These are phyloP conservation scores for Cranoglanis bouderius DNA, from an alignment of 2,113 vertebrate genomes.

Conservation along the genomic window DNA sequence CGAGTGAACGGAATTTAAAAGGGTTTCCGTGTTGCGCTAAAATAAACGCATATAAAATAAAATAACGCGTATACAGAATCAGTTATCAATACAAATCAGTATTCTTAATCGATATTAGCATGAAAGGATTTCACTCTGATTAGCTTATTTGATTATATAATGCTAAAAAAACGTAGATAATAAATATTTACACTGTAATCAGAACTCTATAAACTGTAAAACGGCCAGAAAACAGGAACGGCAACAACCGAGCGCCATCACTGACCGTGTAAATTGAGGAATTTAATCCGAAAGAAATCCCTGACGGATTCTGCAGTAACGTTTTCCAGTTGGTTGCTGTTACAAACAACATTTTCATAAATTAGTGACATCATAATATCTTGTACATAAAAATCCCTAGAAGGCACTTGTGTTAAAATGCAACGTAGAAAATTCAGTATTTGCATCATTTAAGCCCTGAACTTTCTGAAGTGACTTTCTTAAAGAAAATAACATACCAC, in stretches of 20 bases:
- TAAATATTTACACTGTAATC: background rate
- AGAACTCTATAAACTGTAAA: background rate
- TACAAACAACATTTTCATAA: slow-evolving; percentile 33
- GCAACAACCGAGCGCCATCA: background rate
- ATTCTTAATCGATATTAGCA: background rate
- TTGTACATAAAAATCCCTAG: slow-evolving; percentile 16
- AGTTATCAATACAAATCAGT: background rate
- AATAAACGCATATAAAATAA: too few relatives aligned
- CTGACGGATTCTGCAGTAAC: slow-evolving; percentile 50
- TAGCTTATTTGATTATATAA: background rate
- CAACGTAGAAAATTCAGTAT: background rate
- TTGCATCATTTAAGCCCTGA: slow-evolving; percentile 67
- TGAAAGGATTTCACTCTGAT: background rate
- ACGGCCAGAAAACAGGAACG: background rate
- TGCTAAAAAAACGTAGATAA: background rate
- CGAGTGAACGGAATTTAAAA: background rate
- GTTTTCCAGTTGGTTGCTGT: slow-evolving; percentile 55
- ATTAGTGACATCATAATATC: slow-evolving; percentile 43
- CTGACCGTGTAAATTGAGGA: background rate
- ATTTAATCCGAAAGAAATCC: slow-evolving; percentile 41
- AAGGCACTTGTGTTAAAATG: slow-evolving; percentile 49
- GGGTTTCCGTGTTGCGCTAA: background rate
- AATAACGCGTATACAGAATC: background rate
- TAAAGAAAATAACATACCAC: slow-evolving; percentile 12
- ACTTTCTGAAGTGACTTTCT: slow-evolving; percentile 21